Conservation (phyloP, 2,113 vertebrate species). For the Laticauda colubrina region DNA sequence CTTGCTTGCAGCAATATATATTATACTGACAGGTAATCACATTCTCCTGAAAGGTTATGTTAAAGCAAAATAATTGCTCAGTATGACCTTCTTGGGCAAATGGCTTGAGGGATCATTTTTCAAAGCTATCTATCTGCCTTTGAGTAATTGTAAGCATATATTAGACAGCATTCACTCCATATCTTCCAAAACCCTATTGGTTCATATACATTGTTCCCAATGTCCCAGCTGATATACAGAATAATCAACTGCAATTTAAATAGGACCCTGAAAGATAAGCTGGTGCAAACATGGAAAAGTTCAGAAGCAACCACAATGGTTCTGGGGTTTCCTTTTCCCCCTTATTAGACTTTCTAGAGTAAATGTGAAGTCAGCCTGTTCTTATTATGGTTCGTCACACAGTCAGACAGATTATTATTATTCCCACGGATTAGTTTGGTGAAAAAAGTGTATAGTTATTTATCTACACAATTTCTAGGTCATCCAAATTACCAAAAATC, state of each 20-base stretch:
- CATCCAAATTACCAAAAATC: neutral
- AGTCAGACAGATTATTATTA: neutral
- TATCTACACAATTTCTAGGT: neutral
- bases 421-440: neutral
- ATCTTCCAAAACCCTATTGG: slow-evolving; percentile 17
- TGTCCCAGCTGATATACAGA: slow-evolving; percentile 34
- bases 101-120: slow-evolving; percentile 37
- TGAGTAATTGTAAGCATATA: slow-evolving; percentile 47
- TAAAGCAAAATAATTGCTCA: slow-evolving; percentile 47
- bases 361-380: neutral
- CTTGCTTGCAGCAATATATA: neutral
- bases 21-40: neutral
- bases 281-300: slow-evolving; percentile 33
- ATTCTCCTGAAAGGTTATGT: slow-evolving; percentile 33
- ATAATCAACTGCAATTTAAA: slow-evolving; percentile 43
- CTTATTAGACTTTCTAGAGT: slow-evolving; percentile 12
- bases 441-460: neutral
- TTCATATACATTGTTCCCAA: slow-evolving; percentile 18
- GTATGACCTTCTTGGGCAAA: slow-evolving; percentile 37
- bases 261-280: slow-evolving; percentile 28
- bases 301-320: slow-evolving; percentile 12
- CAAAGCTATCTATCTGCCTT: slow-evolving; percentile 39
- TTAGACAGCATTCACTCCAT: slow-evolving; percentile 29
- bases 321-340: neutral
- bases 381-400: neutral